phyloP scores from a whole-genome alignment of 2,113 vertebrate genomes.

The Callocephalon fimbriatum region DNA sequence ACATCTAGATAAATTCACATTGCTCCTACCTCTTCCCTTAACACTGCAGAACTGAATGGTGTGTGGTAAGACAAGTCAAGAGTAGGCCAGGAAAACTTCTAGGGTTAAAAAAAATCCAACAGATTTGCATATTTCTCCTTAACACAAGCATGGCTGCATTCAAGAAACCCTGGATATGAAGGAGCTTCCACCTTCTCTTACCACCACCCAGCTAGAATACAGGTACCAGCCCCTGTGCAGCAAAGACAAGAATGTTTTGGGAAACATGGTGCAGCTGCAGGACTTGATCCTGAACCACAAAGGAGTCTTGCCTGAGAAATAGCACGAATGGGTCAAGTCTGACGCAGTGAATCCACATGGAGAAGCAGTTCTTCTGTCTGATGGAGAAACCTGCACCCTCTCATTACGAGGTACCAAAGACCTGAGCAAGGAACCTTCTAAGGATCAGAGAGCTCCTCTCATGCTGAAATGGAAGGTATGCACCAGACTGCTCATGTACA shows the following conservation, averaged over 20 bases:
- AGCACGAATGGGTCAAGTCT: neutral
- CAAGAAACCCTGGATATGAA: neutral
- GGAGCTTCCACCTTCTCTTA: neutral
- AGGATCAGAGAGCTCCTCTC: neutral
- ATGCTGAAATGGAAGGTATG: fast-evolving
- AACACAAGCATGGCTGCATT: neutral
- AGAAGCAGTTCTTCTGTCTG: neutral
- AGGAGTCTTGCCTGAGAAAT: neutral
- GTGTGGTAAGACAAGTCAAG: neutral
- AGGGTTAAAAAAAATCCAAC: neutral
- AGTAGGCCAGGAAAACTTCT: neutral
- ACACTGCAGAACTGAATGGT: neutral
- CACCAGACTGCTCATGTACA: neutral
- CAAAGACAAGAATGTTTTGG: neutral
- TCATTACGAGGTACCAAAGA: neutral
- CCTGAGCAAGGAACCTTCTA: neutral
- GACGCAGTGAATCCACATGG: neutral
- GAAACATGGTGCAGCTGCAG: neutral
- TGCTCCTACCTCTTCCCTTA: neutral
- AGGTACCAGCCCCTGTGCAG: neutral
- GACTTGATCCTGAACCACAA: neutral
- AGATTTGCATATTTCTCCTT: neutral
- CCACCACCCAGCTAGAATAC: neutral
- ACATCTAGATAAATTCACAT: neutral
- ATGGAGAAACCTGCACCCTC: neutral